phyloP scores from a whole-genome alignment of 2,888 invertebrate genomes.

The Apomyelois bistriatella region DNA sequence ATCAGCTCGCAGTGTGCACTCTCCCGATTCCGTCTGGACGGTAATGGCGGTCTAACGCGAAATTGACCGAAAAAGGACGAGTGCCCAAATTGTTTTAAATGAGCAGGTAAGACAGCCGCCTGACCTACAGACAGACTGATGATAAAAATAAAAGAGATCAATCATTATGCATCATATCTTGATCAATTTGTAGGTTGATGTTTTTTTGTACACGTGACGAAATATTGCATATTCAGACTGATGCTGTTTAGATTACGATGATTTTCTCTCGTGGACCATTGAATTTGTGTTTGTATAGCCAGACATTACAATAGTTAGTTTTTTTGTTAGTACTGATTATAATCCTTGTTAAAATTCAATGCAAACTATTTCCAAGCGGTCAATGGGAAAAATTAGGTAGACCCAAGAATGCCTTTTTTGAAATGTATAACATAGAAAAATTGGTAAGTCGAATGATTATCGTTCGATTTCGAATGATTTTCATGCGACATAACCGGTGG shows the following conservation, averaged over 20 bases:
- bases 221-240: neutral
- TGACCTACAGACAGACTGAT: conserved; percentile 71
- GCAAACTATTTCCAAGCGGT: no score
- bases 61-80: conserved; percentile 53
- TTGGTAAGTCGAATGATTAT: no score
- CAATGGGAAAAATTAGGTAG: no score
- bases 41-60: conserved; percentile 61
- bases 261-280: neutral
- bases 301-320: no score
- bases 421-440: no score
- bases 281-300: neutral
- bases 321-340: no score
- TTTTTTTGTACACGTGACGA: neutral
- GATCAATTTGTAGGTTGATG: conserved; percentile 13
- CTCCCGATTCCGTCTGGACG: conserved; percentile 39
- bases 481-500: no score
- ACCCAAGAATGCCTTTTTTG: no score
- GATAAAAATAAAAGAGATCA: conserved; percentile 51
- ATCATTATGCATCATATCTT: conserved; percentile 29
- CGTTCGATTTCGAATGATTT: no score
- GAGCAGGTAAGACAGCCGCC: conserved; percentile 67
- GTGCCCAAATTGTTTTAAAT: conserved; percentile 75
- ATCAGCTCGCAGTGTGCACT: neutral
- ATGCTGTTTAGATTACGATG: neutral
- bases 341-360: no score